phyloP scores from a whole-genome alignment of 2,113 vertebrate genomes.

The Syrrhaptes paradoxus region DNA sequence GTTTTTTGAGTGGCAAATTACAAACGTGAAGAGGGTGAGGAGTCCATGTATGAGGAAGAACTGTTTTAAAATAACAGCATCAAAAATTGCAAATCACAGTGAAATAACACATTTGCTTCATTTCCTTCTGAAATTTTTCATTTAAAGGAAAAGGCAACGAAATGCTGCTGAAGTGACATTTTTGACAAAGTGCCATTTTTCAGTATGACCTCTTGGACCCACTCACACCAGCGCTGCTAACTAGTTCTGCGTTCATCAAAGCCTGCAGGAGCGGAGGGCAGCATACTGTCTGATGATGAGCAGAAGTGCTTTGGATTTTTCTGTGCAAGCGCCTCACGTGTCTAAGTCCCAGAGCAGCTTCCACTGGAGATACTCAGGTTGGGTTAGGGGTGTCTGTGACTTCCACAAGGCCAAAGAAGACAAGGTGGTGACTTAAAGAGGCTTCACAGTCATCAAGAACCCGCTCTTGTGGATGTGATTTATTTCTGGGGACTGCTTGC shows the following conservation, averaged over 20 bases:
- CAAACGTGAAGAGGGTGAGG: not conserved
- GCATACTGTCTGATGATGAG: not conserved
- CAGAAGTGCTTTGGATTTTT: not conserved
- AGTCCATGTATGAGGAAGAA: not conserved
- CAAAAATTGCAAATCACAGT: not conserved
- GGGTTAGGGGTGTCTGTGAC: not conserved
- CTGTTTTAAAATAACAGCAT: not conserved
- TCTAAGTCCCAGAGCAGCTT: not conserved
- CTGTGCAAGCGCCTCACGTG: fast-evolving
- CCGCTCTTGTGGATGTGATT: not conserved
- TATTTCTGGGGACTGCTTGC: not conserved
- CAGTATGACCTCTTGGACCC: conserved; percentile 44
- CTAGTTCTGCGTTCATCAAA: conserved; percentile 40
- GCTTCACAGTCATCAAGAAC: not conserved
- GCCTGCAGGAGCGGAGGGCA: not conserved
- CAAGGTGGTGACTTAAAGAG: not conserved
- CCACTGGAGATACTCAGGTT: not conserved
- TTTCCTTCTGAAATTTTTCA: conserved; percentile 51
- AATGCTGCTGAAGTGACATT: conserved; percentile 38
- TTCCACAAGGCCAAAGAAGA: not conserved
- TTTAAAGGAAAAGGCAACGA: conserved; percentile 46
- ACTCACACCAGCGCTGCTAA: conserved; percentile 52
- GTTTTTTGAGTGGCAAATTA: not conserved
- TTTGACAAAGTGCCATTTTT: conserved; percentile 64
- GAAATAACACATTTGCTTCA: not conserved